These are phyloP conservation scores for Amblyteles armatorius DNA, from an alignment of 2,888 invertebrate species.

Conservation along the genomic window DNA sequence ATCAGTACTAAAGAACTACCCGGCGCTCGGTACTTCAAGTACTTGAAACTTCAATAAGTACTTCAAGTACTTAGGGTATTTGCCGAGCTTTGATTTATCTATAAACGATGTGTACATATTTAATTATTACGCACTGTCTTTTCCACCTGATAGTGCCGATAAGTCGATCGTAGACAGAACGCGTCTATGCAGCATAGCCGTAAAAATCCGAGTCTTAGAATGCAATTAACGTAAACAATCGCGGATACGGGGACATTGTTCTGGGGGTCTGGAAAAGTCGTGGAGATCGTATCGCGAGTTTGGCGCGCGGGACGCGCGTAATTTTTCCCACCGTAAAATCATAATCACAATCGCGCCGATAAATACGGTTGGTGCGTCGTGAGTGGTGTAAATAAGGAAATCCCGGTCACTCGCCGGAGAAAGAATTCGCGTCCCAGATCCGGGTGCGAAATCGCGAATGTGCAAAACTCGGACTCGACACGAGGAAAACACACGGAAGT, in stretches of 20 bases:
- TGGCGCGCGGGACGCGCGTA: constrained; percentile 9
- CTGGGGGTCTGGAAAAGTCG: not conserved
- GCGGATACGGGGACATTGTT: constrained; percentile 1
- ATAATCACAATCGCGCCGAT: constrained; percentile 30
- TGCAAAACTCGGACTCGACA: constrained; percentile 7
- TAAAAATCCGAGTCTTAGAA: not conserved
- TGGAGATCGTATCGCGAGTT: constrained; percentile 20
- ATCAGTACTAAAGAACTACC: too few relatives aligned
- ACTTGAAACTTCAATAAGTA: too few relatives aligned
- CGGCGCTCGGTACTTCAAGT: too few relatives aligned
- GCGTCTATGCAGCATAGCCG: not conserved
- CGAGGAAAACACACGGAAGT: not conserved
- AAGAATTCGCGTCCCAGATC: constrained; percentile 46
- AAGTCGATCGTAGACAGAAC: not conserved
- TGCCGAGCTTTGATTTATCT: too few relatives aligned
- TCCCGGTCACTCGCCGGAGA: constrained; percentile 48
- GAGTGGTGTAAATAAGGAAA: constrained; percentile 36
- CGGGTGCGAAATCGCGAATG: not conserved
- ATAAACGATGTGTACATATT: too few relatives aligned
- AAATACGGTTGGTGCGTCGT: not conserved
- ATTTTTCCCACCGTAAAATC: not conserved
- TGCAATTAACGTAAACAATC: not conserved
- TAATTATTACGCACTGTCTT: too few relatives aligned
- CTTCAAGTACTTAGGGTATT: too few relatives aligned
- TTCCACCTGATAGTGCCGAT: too few relatives aligned